Evolutionary conservation across 2,113 vertebrate species (phyloP), one percentile per base, ranked within the genome.

Genomic region (Epinephelus moara): DNA sequence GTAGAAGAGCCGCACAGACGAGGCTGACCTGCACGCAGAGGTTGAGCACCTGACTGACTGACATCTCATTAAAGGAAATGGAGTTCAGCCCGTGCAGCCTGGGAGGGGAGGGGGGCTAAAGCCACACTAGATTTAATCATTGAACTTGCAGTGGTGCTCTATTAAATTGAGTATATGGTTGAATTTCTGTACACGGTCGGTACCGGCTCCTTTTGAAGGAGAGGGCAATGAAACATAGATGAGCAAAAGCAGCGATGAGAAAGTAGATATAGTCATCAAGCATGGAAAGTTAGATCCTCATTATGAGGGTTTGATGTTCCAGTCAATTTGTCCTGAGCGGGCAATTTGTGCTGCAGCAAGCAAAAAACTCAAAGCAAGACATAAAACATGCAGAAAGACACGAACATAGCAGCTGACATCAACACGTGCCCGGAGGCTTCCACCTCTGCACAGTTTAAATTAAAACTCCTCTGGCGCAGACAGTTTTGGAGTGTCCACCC

Each of bases 11-110:
- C 13, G 40, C 52, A 30, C 30, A 50, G 49, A 76, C 21, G n/a
- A 56, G 33, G 4, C 27, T 21, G 37, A 50, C 61, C 47, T 56
- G 52, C 53, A 18, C 14, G 19, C 27, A 67, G 61, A 9, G 49
- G 50, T 13, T 18, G 59, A 53, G 49, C 21, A 8, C 25, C 42
- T 47, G 40, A 64, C 2, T 19, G 52, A 76, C n/a, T 55, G 80
- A 82, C 59, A 25, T 40, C 23, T 63, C 72, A 63, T 76, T 63
- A 76, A 19, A 63, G 25, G 40, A 70, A 45, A 70, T 70, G 37
- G 25, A 64, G 73, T 70, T 76, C 64, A 70, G 57, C 12, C 30
- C 3, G 66, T 45, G n/a, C 37, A 37, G 70, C 49, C 50, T 7
- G 21, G 2, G 47, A 1, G 21, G 61, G 33, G 33, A 7, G 33